Base-by-base conservation (phyloP, 2,888 invertebrate genomes). In the Hypselothyrea guttata region DNA sequence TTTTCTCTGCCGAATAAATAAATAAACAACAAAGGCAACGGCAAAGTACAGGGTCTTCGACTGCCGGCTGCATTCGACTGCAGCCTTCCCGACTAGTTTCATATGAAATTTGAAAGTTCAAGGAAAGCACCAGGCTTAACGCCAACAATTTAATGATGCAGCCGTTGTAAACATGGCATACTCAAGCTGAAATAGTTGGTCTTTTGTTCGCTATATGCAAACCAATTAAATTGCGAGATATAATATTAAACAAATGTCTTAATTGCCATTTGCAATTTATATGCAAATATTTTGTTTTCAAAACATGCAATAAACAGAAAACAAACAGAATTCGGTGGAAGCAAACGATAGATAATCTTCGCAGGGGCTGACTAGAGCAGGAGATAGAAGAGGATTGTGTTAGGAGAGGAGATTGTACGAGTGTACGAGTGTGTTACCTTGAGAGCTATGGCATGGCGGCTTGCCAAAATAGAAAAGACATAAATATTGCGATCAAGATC, bases 401-500 rank as follows among this genome's bases (percentile, higher is more conserved):
- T 22, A 22, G 22, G 18, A 2, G 11, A 4, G 38, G 45, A 40
- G 49, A 30, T 38, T 47, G 42, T 1, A 31, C 16, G 7, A 18
- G 33, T 38, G 28, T n/a, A 15, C 15, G 8, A 30, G 28, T 31
- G 37, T 11, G n/a, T 37, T 53, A 59, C 84, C 77, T 83, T 83
- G 81, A 76, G 64, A 71, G 52, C 64, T 70, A 66, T n/a, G n/a
- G n/a, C 62, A 22, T 22, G 70, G 72, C 76, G 66, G 41, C 49
- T 75, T 83, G 81, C 77, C 81, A 77, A 77, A 83, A 83, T 72
- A 83, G 81, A 77, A 83, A 83, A 83, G 48, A 83, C 63, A 83
- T 72, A 72, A 83, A 84, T 77, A 70, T 65, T 76, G 66, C 76
- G 81, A 77, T 77, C 84, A 84, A 84, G 77, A 77, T 84, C 77